phyloP scores from a whole-genome alignment of 2,797 vertebrate genomes.

The Gallinago solitaria region DNA sequence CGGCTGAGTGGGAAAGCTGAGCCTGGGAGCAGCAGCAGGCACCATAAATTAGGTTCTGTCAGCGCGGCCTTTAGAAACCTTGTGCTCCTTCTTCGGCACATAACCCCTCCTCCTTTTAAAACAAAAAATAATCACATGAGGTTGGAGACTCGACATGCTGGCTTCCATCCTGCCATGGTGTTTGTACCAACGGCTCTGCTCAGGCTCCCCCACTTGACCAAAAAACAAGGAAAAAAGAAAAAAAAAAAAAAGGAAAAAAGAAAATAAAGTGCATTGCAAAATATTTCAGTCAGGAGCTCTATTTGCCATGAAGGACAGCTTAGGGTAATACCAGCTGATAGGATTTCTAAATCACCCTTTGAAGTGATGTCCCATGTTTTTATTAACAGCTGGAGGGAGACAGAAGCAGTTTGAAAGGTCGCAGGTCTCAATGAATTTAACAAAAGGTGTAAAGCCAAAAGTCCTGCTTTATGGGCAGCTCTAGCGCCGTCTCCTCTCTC shows the following conservation, averaged over 20 bases:
- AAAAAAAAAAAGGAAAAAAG: too few species aligned
- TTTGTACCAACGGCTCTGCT: background rate
- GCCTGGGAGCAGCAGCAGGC: background rate
- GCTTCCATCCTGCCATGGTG: background rate
- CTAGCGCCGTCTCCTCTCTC: background rate
- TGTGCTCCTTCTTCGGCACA: background rate
- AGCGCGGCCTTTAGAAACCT: background rate
- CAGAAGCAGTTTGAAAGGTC: background rate
- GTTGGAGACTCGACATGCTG: background rate
- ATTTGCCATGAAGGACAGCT: background rate
- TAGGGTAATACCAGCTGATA: background rate
- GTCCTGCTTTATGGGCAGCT: background rate
- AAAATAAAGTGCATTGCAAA: background rate
- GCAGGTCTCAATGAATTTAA: background rate
- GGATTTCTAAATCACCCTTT: background rate
- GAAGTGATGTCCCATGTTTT: background rate
- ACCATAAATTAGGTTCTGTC: background rate
- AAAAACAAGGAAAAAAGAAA: too few species aligned
- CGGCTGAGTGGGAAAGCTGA: background rate
- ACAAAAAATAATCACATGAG: rapidly evolving
- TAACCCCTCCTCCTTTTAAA: background rate
- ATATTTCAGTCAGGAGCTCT: background rate
- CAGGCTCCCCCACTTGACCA: background rate
- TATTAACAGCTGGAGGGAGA: background rate
- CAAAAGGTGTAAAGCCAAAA: background rate